These are phyloP conservation scores for Nannospalax galili DNA, from an alignment of 2,113 vertebrate species.

Conservation along the genomic window DNA sequence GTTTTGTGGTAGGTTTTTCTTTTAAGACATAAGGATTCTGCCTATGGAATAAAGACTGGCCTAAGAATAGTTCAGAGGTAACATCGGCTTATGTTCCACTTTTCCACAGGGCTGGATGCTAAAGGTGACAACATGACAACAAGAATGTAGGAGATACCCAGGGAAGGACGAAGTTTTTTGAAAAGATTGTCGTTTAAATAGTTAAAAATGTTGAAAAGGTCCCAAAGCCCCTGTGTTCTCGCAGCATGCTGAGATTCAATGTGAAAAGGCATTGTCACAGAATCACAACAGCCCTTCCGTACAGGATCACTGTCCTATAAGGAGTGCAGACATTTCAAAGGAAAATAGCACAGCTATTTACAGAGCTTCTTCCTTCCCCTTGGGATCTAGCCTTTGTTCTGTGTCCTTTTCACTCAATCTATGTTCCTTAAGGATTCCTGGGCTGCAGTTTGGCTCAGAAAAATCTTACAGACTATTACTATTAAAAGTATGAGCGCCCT, in stretches of 20 bases:
- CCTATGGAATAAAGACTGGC: background rate
- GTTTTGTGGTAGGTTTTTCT: background rate
- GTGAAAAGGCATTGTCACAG: background rate
- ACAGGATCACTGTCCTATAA: background rate
- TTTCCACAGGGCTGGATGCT: background rate
- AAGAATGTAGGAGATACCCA: background rate
- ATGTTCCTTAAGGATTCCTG: conserved; percentile 51
- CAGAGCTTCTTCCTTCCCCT: conserved; percentile 59
- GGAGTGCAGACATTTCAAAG: conserved; percentile 55
- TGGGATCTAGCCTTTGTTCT: conserved; percentile 62
- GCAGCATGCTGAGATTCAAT: background rate
- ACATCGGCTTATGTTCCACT: background rate
- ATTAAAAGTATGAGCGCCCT: conserved; percentile 38
- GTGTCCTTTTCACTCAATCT: conserved; percentile 53
- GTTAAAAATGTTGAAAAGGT: background rate
- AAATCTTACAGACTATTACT: background rate
- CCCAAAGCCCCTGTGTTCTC: background rate
- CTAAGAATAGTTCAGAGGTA: background rate
- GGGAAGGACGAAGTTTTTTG: background rate
- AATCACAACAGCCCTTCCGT: background rate
- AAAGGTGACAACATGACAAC: background rate
- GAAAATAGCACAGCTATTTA: conserved; percentile 66
- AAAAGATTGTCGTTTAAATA: background rate
- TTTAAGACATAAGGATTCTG: background rate
- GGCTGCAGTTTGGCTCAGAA: conserved; percentile 26